Percentiles rank a stretch among this genome's conserved stretches.
phyloP scores from a whole-genome alignment of 2,113 vertebrate genomes.

The Egretta garzetta region DNA sequence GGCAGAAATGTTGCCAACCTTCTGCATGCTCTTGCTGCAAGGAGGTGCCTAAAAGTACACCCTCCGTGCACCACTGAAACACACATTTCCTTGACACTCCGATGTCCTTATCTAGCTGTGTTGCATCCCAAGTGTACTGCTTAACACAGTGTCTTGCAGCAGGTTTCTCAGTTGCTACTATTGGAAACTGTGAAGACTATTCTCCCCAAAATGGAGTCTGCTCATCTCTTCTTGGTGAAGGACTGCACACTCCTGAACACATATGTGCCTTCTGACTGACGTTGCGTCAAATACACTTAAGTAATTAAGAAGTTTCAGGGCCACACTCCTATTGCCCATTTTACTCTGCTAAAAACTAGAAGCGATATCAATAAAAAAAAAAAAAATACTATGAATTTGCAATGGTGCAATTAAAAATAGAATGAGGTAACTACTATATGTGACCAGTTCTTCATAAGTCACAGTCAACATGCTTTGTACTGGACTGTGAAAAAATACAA shows the following conservation, averaged over 20 bases:
- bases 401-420: not conserved
- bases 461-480: not conserved
- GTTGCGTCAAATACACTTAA: not conserved
- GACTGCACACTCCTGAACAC: not conserved
- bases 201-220: not conserved
- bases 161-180: not conserved
- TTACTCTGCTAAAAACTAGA: not conserved
- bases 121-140: not conserved
- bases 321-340: rapidly evolving
- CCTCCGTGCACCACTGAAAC: not conserved
- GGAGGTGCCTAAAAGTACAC: not conserved
- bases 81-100: not conserved
- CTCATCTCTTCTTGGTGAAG: not conserved
- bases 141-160: not conserved
- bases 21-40: not conserved
- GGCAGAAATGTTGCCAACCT: not conserved
- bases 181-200: not conserved
- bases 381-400: not conserved
- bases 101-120: not conserved
- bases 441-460: not conserved
- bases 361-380: not conserved
- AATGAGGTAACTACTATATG: not conserved
- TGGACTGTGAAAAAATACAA: not conserved
- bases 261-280: rapidly evolving
- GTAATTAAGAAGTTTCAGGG: not conserved